Conservation (phyloP, 2,888 invertebrate species). For the Eristalis intricaria region DNA sequence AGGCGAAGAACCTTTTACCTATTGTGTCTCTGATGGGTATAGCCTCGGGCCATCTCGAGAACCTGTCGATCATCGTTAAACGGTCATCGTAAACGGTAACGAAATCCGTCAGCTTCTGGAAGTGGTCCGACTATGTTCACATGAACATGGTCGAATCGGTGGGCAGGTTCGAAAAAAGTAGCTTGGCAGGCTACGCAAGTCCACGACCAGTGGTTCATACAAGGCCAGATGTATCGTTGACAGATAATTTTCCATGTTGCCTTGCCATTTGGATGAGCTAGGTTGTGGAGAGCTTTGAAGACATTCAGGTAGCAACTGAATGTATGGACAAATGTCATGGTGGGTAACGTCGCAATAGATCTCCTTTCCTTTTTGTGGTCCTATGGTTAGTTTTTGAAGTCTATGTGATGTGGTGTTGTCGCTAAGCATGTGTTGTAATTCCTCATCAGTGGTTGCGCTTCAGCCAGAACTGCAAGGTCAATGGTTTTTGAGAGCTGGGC, state of each 20-base stretch:
- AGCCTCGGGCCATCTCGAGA: slow-evolving; percentile 72
- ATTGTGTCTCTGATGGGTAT: slow-evolving; percentile 67
- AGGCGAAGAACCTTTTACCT: slow-evolving; percentile 6
- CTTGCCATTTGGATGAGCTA: slow-evolving; percentile 39
- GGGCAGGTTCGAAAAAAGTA: not conserved
- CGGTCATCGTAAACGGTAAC: not conserved
- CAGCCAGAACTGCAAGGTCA: not conserved
- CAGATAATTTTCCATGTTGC: slow-evolving; percentile 36
- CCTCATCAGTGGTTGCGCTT: not conserved
- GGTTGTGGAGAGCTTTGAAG: slow-evolving; percentile 30
- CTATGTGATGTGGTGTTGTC: slow-evolving; percentile 37
- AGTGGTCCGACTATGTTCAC: slow-evolving; percentile 38
- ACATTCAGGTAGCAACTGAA: not conserved
- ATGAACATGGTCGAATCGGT: slow-evolving; percentile 40
- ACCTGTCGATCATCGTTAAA: slow-evolving; percentile 55
- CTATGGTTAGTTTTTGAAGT: slow-evolving; percentile 36
- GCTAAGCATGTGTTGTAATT: slow-evolving; percentile 3
- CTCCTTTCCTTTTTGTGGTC: not conserved
- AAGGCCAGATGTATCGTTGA: slow-evolving; percentile 57
- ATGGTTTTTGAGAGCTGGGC: not conserved
- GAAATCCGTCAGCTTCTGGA: slow-evolving; percentile 10
- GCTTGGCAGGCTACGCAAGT: not conserved
- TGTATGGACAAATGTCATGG: not conserved
- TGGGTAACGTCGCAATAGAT: slow-evolving; percentile 37
- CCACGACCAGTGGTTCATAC: slow-evolving; percentile 47